Base-by-base conservation (phyloP, 30 jellyfish, hydroid and myxozoan genomes). In the Hydractinia echinata region DNA sequence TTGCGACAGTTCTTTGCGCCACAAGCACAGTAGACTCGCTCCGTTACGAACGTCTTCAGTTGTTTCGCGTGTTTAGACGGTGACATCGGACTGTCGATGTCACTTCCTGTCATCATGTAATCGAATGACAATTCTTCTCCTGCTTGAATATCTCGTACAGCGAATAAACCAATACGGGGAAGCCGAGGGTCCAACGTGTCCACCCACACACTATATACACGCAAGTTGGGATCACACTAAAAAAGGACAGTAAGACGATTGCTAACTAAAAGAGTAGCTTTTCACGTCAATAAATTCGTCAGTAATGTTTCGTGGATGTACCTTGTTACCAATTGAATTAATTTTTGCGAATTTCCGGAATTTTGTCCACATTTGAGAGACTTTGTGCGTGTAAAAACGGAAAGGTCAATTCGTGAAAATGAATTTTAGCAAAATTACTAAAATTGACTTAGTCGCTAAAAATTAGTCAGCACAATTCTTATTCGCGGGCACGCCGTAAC, bases 41-140 rank as follows among this genome's bases (percentile, higher is more conserved):
- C 81, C 77, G 61, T 61, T 48, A 83, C 49, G 51, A 82, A 69
- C 8, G 14, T 76, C 20, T 64, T 49, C 9, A 19, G 4, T 60
- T 77, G 51, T 16, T 77, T 77, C 55, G 30, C 44, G 82, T 61
- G 84, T 56, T 84, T 84, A 60, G 88, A 73, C 51, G 91, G 95
- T 13, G 94, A 66, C 73, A 76, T 54, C 7, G 93, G 89, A 52
- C 89, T 88, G 0, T 61, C 56, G 4, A 72, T 30, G 50, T 54
- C 67, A 56, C 79, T 77, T 16, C 88, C 70, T 51, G 90, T 76
- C 93, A 76, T 84, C 66, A 51, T 89, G 80, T 92, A 92, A 67
- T 92, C 98, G 76, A 92, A 92, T 6, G 98, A 70, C 72, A 92
- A 84, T 81, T 92, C 98, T 74, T 92, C 96, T 11, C 96, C 96